Percentiles rank a stretch among this genome's conserved stretches.
phyloP scores from a whole-genome alignment of 2,113 vertebrate genomes.

The Serinus canaria region DNA sequence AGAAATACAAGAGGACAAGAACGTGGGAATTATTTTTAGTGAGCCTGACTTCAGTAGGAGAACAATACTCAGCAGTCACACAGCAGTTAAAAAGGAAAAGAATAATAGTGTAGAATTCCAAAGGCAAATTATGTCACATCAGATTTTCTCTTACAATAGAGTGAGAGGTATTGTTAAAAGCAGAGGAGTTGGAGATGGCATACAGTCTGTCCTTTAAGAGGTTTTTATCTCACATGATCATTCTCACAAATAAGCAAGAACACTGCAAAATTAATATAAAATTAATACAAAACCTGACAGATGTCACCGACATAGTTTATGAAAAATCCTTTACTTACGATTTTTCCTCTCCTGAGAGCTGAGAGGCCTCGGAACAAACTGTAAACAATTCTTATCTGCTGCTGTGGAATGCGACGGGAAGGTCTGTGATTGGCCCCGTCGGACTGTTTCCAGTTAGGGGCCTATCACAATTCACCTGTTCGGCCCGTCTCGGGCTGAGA shows the following conservation, averaged over 20 bases:
- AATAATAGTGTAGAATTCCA: neutral
- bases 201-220: neutral
- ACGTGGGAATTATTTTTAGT: neutral
- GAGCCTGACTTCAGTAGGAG: neutral
- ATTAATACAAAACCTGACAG: neutral
- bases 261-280: neutral
- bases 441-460: too few relatives aligned
- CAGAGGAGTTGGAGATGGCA: neutral
- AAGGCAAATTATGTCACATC: neutral
- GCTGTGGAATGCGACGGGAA: too few relatives aligned
- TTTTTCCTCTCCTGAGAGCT: too few relatives aligned
- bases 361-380: too few relatives aligned
- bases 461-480: too few relatives aligned
- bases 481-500: too few relatives aligned
- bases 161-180: neutral
- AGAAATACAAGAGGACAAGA: neutral
- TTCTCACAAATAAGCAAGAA: neutral
- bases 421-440: too few relatives aligned
- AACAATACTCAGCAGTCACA: neutral
- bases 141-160: neutral
- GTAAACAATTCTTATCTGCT: too few relatives aligned
- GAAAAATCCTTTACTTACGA: too few relatives aligned
- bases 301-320: too few relatives aligned
- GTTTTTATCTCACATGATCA: neutral
- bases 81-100: neutral